Conservation (phyloP, 2,888 invertebrate genomes). For the Scrobipalpa costella region DNA sequence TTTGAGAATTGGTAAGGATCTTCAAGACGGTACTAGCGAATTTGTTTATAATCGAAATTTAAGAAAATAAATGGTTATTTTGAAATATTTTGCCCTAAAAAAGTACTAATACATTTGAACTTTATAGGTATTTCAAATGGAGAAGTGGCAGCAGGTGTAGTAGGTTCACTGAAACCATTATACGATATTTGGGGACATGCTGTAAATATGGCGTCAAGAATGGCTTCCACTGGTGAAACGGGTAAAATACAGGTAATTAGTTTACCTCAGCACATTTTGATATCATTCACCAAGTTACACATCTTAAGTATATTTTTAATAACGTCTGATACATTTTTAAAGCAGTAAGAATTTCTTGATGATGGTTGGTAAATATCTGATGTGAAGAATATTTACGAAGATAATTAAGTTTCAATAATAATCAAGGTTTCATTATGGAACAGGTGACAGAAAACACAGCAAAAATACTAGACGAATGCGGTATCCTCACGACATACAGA, state of each 20-base stretch:
- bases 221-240: conserved; percentile 94
- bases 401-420: too few relatives aligned
- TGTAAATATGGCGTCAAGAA: conserved; percentile 97
- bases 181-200: conserved; percentile 99
- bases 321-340: too few relatives aligned
- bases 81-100: too few relatives aligned
- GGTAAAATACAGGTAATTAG: conserved; percentile 88
- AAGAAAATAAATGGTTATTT: neutral
- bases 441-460: conserved; percentile 88
- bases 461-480: conserved; percentile 83
- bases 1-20: conserved; percentile 85
- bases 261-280: too few relatives aligned
- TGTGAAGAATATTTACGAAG: too few relatives aligned
- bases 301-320: too few relatives aligned
- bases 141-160: conserved; percentile 95
- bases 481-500: conserved; percentile 85
- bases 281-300: too few relatives aligned
- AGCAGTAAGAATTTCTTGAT: too few relatives aligned
- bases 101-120: neutral
- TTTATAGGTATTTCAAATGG: conserved; percentile 92
- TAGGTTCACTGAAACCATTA: conserved; percentile 95
- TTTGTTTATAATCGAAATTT: neutral
- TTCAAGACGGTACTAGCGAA: neutral
- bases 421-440: neutral
- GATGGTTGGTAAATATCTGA: too few relatives aligned